phyloP scores from a whole-genome alignment of 2,797 vertebrate species.

The Balearica regulorum region DNA sequence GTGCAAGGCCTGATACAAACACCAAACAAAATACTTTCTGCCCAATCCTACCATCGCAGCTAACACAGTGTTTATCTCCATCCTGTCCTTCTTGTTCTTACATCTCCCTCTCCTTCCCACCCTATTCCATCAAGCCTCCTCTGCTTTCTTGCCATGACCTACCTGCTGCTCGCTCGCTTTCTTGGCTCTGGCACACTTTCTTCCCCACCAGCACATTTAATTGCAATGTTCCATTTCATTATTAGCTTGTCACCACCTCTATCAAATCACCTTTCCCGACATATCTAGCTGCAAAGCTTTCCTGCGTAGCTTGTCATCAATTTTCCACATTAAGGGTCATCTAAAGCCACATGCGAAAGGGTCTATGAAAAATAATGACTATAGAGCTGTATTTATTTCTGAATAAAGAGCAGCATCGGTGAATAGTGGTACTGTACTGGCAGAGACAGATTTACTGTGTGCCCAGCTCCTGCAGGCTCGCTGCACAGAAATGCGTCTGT shows the following conservation, averaged over 20 bases:
- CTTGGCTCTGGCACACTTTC: neutral
- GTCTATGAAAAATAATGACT: neutral
- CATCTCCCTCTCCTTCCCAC: neutral
- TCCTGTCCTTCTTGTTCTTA: conserved; percentile 27
- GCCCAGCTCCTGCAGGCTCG: conserved; percentile 19
- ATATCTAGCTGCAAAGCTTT: neutral
- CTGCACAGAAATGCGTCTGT: neutral
- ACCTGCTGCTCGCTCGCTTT: neutral
- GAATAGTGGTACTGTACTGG: conserved; percentile 33
- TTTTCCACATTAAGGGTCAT: neutral
- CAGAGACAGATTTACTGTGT: conserved; percentile 36
- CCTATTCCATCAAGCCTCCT: neutral
- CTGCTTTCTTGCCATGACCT: neutral
- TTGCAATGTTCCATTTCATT: conserved; percentile 30
- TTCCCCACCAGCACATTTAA: conserved; percentile 28
- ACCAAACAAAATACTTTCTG: conserved; percentile 1
- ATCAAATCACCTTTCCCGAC: conserved; percentile 3
- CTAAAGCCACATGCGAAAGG: neutral
- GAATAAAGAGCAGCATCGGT: conserved; percentile 27
- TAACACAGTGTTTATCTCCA: neutral
- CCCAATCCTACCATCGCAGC: neutral
- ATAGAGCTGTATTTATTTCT: conserved; percentile 1
- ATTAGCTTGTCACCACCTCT: conserved; percentile 28
- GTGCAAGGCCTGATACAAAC: neutral
- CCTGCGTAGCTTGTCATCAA: neutral